Evolutionary conservation across 53 echinoderm and acorn worm genomes (phyloP).

Genomic region (Apostichopus leukothele): DNA sequence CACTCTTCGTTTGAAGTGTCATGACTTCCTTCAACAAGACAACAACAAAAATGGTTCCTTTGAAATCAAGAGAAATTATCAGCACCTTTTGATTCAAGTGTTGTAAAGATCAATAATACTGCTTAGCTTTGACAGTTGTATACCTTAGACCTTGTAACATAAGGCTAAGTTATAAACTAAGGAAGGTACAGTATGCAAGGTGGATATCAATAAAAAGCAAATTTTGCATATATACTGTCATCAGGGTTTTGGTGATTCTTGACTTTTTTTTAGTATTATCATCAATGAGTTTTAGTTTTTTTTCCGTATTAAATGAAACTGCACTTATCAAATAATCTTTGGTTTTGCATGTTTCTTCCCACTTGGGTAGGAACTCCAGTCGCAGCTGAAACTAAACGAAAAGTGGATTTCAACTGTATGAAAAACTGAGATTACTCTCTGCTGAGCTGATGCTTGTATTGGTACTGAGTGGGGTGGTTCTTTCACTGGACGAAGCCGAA

Average conservation of each 20-base stretch:
- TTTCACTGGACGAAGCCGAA: conserved; percentile 66
- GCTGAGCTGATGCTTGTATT: conserved; percentile 63
- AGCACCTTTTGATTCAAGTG: neutral
- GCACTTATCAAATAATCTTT: neutral
- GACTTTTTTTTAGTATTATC: neutral
- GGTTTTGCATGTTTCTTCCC: neutral
- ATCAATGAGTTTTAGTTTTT: neutral
- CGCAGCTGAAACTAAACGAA: neutral
- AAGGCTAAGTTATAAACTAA: neutral
- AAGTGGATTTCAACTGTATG: conserved; percentile 9
- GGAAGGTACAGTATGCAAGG: neutral
- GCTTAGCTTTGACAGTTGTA: neutral
- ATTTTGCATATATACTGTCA: neutral
- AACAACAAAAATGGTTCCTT: no score
- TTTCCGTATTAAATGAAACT: neutral
- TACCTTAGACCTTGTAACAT: neutral
- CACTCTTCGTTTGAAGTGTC: no score
- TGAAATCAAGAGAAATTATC: neutral
- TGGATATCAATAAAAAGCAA: neutral
- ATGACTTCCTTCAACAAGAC: no score
- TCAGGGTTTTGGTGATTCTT: neutral
- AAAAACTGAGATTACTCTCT: conserved; percentile 52
- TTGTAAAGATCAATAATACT: neutral
- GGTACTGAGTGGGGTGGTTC: conserved; percentile 67
- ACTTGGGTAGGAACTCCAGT: neutral